Conservation (phyloP, 2,888 invertebrate genomes). For the Clistopyga incitator region DNA sequence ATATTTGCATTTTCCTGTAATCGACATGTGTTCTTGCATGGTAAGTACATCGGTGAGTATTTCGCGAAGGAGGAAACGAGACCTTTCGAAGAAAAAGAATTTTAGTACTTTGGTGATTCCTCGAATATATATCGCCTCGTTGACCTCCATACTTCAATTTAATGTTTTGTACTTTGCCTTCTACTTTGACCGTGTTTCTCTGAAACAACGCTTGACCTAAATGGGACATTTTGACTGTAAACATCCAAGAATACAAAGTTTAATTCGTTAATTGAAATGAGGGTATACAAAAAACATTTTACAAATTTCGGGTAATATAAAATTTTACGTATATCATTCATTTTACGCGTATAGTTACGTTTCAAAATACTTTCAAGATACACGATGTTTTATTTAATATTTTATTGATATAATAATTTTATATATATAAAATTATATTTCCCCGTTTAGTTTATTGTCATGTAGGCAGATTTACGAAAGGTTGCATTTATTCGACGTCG, state of each 20-base stretch:
- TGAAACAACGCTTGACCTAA: neutral
- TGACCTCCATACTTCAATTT: conserved; percentile 55
- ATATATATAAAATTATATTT: neutral
- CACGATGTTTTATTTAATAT: no score
- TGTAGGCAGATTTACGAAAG: neutral
- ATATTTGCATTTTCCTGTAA: conserved; percentile 59
- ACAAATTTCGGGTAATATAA: no score
- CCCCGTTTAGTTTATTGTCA: neutral
- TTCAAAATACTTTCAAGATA: no score
- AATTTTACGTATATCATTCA: no score
- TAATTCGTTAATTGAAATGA: neutral
- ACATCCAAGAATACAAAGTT: neutral
- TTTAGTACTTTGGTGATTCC: conserved; percentile 47
- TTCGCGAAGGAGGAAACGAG: conserved; percentile 35
- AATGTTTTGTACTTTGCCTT: conserved; percentile 51
- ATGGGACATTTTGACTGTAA: neutral
- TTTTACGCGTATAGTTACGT: no score
- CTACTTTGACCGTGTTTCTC: conserved; percentile 59
- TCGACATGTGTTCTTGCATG: conserved; percentile 42
- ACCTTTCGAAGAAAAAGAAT: conserved; percentile 39
- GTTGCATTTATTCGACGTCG: conserved; percentile 6
- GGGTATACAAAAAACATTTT: no score
- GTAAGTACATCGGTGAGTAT: neutral
- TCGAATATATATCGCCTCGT: conserved; percentile 61
- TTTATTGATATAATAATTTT: no score